phyloP scores from a whole-genome alignment of 37 sponge, comb jelly and placozoan genomes.

The Chondrilla cf. caribensis region DNA sequence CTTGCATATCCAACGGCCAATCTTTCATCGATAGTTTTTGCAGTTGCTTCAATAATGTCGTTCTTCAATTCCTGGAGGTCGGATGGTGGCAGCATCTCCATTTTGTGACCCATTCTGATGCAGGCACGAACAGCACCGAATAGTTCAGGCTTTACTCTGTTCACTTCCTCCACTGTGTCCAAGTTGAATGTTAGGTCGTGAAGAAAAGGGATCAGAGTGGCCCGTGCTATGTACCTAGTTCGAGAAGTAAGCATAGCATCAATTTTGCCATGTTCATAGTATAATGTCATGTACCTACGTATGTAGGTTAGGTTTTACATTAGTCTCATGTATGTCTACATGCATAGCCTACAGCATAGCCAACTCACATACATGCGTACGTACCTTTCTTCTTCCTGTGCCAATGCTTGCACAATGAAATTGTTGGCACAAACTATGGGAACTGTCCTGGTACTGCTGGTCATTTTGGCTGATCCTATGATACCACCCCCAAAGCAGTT shows the following conservation, averaged over 20 bases:
- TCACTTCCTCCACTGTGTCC: neutral
- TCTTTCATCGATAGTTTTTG: too few relatives aligned
- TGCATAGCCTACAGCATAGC: too few relatives aligned
- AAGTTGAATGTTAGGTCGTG: neutral
- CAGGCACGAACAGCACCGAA: neutral
- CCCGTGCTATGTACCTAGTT: neutral
- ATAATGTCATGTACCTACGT: neutral
- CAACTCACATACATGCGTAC: too few relatives aligned
- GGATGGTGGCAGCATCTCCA: too few relatives aligned
- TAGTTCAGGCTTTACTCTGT: neutral
- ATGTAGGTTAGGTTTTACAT: neutral
- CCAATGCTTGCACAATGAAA: constrained; percentile 1
- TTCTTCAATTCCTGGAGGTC: too few relatives aligned
- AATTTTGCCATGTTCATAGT: too few relatives aligned
- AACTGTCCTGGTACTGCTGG: neutral
- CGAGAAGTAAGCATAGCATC: neutral
- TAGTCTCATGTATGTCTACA: neutral
- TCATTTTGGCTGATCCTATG: neutral
- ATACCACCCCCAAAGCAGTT: neutral
- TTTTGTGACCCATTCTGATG: neutral
- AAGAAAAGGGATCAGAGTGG: neutral
- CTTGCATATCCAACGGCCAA: too few relatives aligned
- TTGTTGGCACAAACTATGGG: neutral
- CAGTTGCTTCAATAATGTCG: too few relatives aligned
- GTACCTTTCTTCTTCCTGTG: constrained; percentile 3